phyloP scores from a whole-genome alignment of 2,797 vertebrate species.

The Onychomys torridus region DNA sequence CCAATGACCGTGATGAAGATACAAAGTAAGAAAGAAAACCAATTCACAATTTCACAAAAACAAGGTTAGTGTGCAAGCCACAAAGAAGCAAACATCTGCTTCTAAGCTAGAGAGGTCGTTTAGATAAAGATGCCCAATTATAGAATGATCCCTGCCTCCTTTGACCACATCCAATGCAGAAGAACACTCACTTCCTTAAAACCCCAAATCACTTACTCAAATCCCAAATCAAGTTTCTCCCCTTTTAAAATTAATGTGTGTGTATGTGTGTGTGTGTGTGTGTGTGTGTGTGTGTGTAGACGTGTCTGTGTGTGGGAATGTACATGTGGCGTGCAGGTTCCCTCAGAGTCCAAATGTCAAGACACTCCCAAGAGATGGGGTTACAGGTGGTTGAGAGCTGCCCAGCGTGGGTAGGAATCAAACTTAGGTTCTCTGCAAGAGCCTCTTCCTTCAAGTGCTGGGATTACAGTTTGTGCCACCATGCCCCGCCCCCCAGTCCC shows the following conservation, averaged over 20 bases:
- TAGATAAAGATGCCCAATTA: background rate
- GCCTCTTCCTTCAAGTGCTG: background rate
- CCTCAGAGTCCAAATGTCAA: background rate
- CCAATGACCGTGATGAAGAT: background rate
- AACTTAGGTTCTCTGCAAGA: background rate
- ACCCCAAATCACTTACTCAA: background rate
- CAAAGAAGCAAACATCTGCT: constrained; percentile 20
- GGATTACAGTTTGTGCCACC: background rate
- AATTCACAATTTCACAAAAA: constrained; percentile 35
- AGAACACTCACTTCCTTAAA: constrained; percentile 3
- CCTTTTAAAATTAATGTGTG: background rate
- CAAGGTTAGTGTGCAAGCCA: constrained; percentile 4
- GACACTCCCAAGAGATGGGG: background rate
- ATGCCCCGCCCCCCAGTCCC: background rate
- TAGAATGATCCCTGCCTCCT: background rate
- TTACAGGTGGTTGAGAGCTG: background rate
- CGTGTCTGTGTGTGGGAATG: background rate
- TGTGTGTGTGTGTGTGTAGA: background rate
- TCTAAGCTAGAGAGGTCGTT: background rate
- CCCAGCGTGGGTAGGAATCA: background rate
- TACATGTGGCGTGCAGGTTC: background rate
- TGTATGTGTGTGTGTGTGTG: background rate
- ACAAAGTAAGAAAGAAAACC: background rate
- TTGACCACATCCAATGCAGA: constrained; percentile 5
- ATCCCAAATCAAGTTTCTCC: background rate